Evolutionary conservation across 2,888 invertebrate genomes (phyloP), one percentile per base, ranked within the genome.

Genomic region (Agriopis marginaria): DNA sequence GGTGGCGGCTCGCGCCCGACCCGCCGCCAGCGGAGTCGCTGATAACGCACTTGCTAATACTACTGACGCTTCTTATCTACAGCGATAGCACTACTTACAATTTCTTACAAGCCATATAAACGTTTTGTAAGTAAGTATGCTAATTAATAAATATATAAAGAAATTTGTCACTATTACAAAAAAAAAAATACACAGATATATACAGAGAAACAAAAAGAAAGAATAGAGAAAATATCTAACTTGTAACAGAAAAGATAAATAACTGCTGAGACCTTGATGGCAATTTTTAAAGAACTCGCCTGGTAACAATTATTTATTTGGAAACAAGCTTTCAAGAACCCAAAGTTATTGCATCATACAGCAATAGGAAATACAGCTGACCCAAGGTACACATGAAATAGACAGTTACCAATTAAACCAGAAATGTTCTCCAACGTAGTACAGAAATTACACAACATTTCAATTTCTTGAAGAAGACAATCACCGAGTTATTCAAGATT

Each of bases 31-130:
- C 63, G 67, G 62, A 74, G 71, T 66, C 58, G 64, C 82, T 77
- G 82, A 82, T 83, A 83, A 81, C 71, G 55, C 44, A 54, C 63
- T 60, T 17, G 64, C 65, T 68, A 70, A 63, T 63, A 69, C 62
- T 56, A 23, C 55, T 75, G 75, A 73, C 72, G 62, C 61, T 70
- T 61, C 77, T 78, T 82, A 81, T 84, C 83, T 76, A 59, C 59
- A 59, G 54, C 61, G 77, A 79, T 78, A 79, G 72, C 67, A 44
- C 56, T 9, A 17, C 51, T 64, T 56, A 63, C 63, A 54, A 65
- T 71, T 67, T 66, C 68, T 68, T 63, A 17, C 12, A 45, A 23
- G 32, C 7, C 45, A 7, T 39, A n/a, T 39, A 54, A 39, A 54
- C 32, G 10, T 32, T 12, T 12, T 3, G 4, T 42, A 58, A 7